These are phyloP conservation scores for Cossypha niveicapilla DNA, from an alignment of 2,797 vertebrate species.

Conservation along the genomic window DNA sequence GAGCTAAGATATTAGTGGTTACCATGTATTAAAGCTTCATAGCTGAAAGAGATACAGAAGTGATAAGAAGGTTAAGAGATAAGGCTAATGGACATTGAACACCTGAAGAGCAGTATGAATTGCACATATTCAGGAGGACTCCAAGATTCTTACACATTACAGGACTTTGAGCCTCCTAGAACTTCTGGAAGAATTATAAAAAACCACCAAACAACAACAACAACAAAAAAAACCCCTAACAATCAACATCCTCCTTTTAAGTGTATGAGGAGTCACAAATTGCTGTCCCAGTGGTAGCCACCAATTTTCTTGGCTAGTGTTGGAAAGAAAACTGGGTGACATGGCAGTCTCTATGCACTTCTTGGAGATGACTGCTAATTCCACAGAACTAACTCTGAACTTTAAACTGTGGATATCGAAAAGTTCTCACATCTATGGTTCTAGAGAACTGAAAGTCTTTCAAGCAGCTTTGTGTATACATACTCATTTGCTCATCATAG, in stretches of 20 bases:
- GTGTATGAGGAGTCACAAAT: not conserved
- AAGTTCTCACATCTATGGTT: not conserved
- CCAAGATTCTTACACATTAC: not conserved
- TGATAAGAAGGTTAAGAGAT: not conserved
- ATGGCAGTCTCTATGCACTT: not conserved
- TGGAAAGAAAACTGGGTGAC: not conserved
- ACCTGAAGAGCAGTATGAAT: not conserved
- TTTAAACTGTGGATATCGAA: not conserved
- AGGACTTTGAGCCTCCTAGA: not conserved
- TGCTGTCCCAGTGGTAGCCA: not conserved
- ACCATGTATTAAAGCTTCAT: not conserved
- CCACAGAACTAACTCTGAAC: not conserved
- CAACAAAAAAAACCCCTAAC: not conserved
- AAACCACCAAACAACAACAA: not conserved
- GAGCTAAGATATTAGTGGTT: not conserved
- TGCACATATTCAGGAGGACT: not conserved
- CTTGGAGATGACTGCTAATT: not conserved
- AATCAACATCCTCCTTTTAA: not conserved
- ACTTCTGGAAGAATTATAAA: not conserved
- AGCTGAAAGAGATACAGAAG: not conserved
- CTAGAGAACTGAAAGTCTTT: not conserved
- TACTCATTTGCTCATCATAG: not conserved
- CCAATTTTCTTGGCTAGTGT: not conserved
- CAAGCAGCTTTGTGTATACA: not conserved
- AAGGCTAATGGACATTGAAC: not conserved